These are phyloP conservation scores for Mercenaria mercenaria DNA, from an alignment of 1,140 invertebrate species.

Conservation along the genomic window DNA sequence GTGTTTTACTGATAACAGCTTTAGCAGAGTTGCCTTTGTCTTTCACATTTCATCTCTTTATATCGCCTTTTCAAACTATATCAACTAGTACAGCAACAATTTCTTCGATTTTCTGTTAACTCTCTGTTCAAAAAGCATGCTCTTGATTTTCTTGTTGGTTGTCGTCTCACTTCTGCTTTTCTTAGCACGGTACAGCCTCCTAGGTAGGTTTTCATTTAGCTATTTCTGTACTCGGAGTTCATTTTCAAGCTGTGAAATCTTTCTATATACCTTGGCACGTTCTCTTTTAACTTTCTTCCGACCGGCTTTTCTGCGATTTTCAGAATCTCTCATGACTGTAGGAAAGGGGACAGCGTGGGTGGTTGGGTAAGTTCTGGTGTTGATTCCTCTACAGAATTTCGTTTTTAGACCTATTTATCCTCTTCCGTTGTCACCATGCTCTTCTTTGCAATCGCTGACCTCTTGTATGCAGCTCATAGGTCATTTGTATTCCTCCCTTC, in stretches of 20 bases:
- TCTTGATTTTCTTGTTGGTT: neutral
- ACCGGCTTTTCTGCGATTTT: neutral
- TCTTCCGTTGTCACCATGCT: neutral
- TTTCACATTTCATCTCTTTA: too few species aligned
- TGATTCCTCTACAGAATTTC: too few species aligned
- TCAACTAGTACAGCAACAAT: too few species aligned
- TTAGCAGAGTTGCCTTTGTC: neutral
- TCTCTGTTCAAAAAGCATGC: neutral
- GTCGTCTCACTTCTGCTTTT: neutral
- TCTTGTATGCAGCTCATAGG: neutral
- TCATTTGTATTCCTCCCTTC: neutral
- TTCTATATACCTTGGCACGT: neutral
- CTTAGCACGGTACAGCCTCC: neutral
- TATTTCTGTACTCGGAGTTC: neutral
- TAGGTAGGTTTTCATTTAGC: neutral
- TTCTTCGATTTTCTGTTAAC: too few species aligned
- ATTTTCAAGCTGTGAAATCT: neutral
- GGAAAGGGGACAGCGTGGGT: neutral
- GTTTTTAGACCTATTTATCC: neutral
- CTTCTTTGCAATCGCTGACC: neutral
- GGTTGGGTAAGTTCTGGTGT: neutral
- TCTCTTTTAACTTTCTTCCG: neutral
- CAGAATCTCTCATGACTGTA: neutral
- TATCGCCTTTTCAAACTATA: too few species aligned
- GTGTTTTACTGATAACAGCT: neutral